These are phyloP conservation scores for Selene dorsalis DNA, from an alignment of 2,797 vertebrate genomes.

Conservation along the genomic window DNA sequence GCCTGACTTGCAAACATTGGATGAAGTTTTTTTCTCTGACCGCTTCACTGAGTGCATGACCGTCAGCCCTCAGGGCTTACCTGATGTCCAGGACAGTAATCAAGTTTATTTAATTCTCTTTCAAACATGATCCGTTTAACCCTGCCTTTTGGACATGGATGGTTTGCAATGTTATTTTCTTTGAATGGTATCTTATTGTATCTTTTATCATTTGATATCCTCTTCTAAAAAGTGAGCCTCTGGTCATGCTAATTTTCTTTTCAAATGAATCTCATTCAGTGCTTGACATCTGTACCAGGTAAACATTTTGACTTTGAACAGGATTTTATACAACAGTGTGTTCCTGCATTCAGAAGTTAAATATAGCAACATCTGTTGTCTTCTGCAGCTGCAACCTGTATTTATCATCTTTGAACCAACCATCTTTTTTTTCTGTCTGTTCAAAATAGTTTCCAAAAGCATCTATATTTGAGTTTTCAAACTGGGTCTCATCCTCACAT, in stretches of 20 bases:
- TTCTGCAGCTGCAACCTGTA: background rate
- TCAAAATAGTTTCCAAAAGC: constrained; percentile 6
- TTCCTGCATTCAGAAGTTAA: background rate
- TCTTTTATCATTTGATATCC: background rate
- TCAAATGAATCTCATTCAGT: background rate
- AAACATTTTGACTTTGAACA: constrained; percentile 14
- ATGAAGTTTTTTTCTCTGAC: background rate
- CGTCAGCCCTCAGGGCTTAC: background rate
- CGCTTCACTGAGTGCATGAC: background rate
- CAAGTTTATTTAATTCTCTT: background rate
- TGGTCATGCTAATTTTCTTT: background rate
- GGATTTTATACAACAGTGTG: background rate
- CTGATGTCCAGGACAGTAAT: constrained; percentile 6
- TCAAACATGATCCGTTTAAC: constrained; percentile 14
- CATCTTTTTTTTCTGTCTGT: background rate
- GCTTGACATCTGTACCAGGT: background rate
- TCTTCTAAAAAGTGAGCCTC: background rate
- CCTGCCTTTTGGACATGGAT: background rate
- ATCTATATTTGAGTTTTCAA: background rate
- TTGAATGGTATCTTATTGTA: background rate
- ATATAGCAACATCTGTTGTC: background rate
- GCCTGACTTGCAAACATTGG: background rate
- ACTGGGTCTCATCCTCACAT: background rate
- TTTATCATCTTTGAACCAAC: background rate
- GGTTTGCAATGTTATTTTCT: background rate